Percentiles rank a stretch among this genome's conserved stretches.
Evolutionary conservation across 2,113 vertebrate species (phyloP).

Genomic region (Halcyon malimbica): DNA sequence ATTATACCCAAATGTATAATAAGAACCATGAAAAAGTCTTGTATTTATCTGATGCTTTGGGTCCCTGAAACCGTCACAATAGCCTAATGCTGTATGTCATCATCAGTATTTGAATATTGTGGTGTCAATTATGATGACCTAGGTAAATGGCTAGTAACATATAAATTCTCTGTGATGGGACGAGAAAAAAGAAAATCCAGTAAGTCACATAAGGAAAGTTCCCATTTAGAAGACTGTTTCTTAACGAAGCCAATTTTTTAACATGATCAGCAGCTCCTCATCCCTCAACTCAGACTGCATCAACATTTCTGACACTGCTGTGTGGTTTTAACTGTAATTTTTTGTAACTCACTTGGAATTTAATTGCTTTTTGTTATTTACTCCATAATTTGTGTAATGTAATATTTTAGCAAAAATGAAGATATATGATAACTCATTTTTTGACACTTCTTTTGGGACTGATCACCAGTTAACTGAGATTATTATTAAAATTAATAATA

Average conservation of each 20-base stretch:
- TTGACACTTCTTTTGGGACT: background rate
- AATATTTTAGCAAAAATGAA: background rate
- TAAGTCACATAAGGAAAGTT: background rate
- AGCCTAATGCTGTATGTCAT: background rate
- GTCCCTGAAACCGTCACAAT: background rate
- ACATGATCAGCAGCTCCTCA: background rate
- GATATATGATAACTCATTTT: background rate
- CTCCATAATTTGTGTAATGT: background rate
- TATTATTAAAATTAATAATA: constrained; percentile 58
- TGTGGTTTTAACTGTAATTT: background rate
- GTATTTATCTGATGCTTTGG: background rate
- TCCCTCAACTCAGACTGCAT: background rate
- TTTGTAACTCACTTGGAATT: background rate
- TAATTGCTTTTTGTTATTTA: constrained; percentile 38
- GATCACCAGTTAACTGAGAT: constrained; percentile 17
- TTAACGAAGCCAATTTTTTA: background rate
- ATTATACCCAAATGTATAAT: background rate
- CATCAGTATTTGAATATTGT: background rate
- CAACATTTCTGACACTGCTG: background rate
- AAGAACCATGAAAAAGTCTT: background rate
- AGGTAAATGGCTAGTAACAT: background rate
- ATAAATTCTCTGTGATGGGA: background rate
- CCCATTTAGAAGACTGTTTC: background rate
- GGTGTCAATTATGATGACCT: background rate
- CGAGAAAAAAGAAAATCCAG: fast-evolving